Evolutionary conservation across 1,140 invertebrate genomes (phyloP), one percentile per base, ranked within the genome.

Genomic region (Argopecten irradians): DNA sequence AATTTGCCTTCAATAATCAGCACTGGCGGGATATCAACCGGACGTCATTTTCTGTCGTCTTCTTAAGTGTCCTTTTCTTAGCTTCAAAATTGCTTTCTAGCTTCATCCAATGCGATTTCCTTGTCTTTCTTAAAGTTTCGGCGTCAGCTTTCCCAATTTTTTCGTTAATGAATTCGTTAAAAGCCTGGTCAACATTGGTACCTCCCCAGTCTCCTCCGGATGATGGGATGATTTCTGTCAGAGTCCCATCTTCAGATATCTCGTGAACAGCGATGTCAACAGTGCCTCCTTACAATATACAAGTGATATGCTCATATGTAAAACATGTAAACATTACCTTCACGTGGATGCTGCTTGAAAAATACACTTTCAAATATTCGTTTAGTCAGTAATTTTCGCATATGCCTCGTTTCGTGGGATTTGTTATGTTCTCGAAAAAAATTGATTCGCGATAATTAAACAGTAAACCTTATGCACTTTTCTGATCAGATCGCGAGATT

Each of bases 191-290:
- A 5, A 87, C 86, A 32, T 87, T 87, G 9, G 46, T 87, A 32
- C 86, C 71, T 16, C 86, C 86, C 86, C 86, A 87, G 86, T 87
- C 86, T 32, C 86, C 86, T n/a, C 86, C 86, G 0, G 33, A 41
- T 1, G 86, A 34, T 39, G 82, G 82, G 34, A 41, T 34, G 9
- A 87, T 22, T 82, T 87, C 86, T 82, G 11, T 35, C 14, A 87
- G 41, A 9, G 19, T 82, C 1, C 55, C 55, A 34, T 87, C 43
- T 11, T 82, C 71, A 0, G 82, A 82, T 8, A 87, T 35, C 19
- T 87, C 41, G 41, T 87, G 86, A n/a, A 87, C 86, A 22, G 71
- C 82, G 33, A 87, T 87, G 19, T 87, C 82, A 28, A 87, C 82
- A 0, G 86, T 87, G 3, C 86, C 86, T 39, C 86, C 86, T 87